Conservation (phyloP, 2,888 invertebrate genomes). For the Apamea anceps region DNA sequence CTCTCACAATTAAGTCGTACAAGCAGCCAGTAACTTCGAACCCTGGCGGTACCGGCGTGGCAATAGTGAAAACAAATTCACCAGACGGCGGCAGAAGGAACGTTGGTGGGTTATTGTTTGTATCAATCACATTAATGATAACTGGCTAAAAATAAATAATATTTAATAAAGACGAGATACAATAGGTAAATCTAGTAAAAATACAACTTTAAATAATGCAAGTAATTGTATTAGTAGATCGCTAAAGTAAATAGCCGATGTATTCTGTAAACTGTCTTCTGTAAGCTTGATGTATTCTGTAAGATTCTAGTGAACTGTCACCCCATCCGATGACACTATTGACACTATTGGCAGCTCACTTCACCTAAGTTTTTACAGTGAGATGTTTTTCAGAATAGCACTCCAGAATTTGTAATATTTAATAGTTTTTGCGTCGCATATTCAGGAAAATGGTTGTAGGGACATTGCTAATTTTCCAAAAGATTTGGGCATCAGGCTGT, state of each 20-base stretch:
- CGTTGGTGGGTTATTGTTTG: constrained; percentile 87
- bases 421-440: not conserved
- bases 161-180: not conserved
- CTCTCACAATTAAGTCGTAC: constrained; percentile 84
- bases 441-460: not conserved
- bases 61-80: constrained; percentile 80
- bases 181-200: not conserved
- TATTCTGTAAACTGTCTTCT: too few species aligned
- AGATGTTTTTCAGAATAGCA: too few species aligned
- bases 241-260: not conserved
- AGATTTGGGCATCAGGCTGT: not conserved
- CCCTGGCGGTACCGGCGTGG: constrained; percentile 87
- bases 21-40: constrained; percentile 82
- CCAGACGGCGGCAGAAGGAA: constrained; percentile 74
- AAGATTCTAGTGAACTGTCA: too few species aligned
- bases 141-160: constrained; percentile 79
- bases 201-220: not conserved
- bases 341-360: too few species aligned
- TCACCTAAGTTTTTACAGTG: too few species aligned
- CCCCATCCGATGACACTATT: too few species aligned
- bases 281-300: too few species aligned
- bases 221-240: not conserved
- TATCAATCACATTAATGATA: constrained; percentile 81
- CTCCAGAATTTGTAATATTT: not conserved
- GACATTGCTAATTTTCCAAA: not conserved